Base-by-base conservation (phyloP, 2,113 vertebrate species). In the Chrysochloris asiatica region DNA sequence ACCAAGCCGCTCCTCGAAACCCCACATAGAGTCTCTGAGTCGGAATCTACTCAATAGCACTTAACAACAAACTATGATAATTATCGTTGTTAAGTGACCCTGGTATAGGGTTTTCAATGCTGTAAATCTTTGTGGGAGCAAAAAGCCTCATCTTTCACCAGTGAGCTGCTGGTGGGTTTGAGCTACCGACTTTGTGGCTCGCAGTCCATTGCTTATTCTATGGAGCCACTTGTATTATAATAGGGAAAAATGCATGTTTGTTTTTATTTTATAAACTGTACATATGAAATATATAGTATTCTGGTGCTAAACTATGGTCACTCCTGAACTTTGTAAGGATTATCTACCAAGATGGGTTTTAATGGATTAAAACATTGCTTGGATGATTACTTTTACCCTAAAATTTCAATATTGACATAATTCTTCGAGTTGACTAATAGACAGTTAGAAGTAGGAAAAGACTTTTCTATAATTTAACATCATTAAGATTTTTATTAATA, bases 321-420 rank as follows among this genome's bases (percentile, higher is more conserved):
- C 13, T 84, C 63, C 72, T 86, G 47, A 86, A 77, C 11, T 93
- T 93, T n/a, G 22, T 71, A 82, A 92, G 28, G 38, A 8, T 89
- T 91, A 54, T 76, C 47, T 85, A 4, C 30, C 4, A 69, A 2
- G 24, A 80, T 80, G 41, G 2, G 10, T 56, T 87, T 52, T 41
- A 72, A n/a, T 91, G 85, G 72, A 80, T 85, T 50, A 94, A 79
- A 81, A 61, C 63, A 54, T 78, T 92, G 47, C 45, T 73, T 83
- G n/a, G 13, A 85, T 45, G 52, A 41, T 69, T 45, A 61, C 6
- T 63, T 61, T 65, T 83, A 9, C 63, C 13, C 22, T 38, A 54
- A 71, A 84, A 77, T 52, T 79, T 21, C 48, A 45, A 52, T 59
- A 19, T 54, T 84, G 22, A 38, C 59, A 17, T 14, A 43, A 52